These are phyloP conservation scores for Anguilla marmorata DNA, from an alignment of 2,797 vertebrate genomes.

Conservation along the genomic window DNA sequence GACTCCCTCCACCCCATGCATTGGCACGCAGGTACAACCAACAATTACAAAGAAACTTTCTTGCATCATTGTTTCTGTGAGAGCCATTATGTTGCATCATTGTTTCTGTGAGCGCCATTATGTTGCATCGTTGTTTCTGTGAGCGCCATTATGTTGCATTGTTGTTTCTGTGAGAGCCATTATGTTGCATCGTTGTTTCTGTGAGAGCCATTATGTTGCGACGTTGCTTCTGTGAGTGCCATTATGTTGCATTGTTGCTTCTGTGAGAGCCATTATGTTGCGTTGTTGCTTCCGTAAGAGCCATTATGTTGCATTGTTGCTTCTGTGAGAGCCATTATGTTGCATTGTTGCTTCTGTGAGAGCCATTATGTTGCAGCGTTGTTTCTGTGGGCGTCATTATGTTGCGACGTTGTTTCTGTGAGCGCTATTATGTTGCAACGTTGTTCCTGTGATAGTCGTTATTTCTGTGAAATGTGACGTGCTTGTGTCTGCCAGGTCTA, in stretches of 20 bases:
- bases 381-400: not conserved
- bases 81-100: not conserved
- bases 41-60: not conserved
- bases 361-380: not conserved
- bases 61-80: not conserved
- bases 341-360: not conserved
- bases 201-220: too few relatives aligned
- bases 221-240: too few relatives aligned
- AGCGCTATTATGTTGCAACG: too few relatives aligned
- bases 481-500: slow-evolving; percentile 45
- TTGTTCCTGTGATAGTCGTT: not conserved
- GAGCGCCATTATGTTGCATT: too few relatives aligned
- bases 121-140: too few relatives aligned
- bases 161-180: too few relatives aligned
- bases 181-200: too few relatives aligned
- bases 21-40: slow-evolving; percentile 48
- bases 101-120: not conserved
- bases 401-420: too few relatives aligned
- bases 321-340: too few relatives aligned
- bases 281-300: not conserved
- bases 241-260: too few relatives aligned
- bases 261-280: too few relatives aligned
- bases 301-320: not conserved
- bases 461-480: not conserved
- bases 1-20: slow-evolving; percentile 31